Evolutionary conservation across 2,113 vertebrate genomes (phyloP).

Genomic region (Phaetusa simplex): DNA sequence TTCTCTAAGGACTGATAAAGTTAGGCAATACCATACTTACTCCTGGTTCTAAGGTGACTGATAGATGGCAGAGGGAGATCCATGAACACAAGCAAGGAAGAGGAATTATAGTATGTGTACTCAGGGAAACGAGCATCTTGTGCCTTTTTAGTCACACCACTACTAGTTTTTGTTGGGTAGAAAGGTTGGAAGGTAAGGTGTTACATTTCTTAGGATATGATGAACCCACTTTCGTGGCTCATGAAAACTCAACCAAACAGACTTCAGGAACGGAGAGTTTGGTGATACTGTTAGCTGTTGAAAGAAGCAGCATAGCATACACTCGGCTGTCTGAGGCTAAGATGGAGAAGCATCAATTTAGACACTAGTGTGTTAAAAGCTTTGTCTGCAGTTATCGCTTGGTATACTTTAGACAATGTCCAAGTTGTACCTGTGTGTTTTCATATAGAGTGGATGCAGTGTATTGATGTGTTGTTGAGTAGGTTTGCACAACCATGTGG

Average conservation of each 20-base stretch:
- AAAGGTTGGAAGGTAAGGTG: not conserved
- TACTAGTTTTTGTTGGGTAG: not conserved
- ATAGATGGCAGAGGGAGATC: not conserved
- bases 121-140: not conserved
- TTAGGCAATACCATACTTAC: not conserved
- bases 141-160: not conserved
- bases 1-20: not conserved
- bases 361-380: not conserved
- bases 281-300: rapidly evolving
- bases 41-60: not conserved
- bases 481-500: not conserved
- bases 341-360: not conserved
- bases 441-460: not conserved
- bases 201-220: not conserved
- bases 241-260: not conserved
- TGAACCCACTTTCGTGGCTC: not conserved
- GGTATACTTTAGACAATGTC: not conserved
- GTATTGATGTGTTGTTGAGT: not conserved
- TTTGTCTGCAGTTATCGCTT: not conserved
- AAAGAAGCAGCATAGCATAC: not conserved
- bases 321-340: not conserved
- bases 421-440: not conserved
- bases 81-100: not conserved
- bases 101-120: not conserved
- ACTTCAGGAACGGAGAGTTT: not conserved